Conservation (phyloP, 23 tunicate species). For the Halocynthia aurantium region DNA sequence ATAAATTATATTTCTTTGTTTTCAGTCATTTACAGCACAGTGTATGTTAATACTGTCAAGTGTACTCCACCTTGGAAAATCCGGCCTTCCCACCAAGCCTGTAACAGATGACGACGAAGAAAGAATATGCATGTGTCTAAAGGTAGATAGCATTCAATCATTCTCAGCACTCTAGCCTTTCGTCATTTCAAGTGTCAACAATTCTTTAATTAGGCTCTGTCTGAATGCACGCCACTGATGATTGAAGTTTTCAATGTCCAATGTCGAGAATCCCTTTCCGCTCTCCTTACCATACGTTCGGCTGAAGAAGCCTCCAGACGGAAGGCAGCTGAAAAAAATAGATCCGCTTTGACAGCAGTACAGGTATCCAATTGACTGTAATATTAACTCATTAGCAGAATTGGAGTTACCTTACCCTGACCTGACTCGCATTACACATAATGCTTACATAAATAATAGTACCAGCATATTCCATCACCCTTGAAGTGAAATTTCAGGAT, state of each 20-base stretch:
- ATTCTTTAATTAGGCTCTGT: conserved; percentile 41
- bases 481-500: too few relatives aligned
- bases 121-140: conserved; percentile 66
- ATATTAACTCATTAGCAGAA: too few relatives aligned
- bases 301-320: conserved; percentile 65
- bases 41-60: conserved; percentile 92
- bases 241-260: conserved; percentile 48
- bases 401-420: too few relatives aligned
- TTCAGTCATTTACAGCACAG: conserved; percentile 73
- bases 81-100: conserved; percentile 73
- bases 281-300: conserved; percentile 51
- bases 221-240: conserved; percentile 47
- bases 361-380: conserved; percentile 37
- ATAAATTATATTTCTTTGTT: neutral
- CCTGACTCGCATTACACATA: too few relatives aligned
- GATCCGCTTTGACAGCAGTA: conserved; percentile 51
- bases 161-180: neutral
- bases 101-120: conserved; percentile 89
- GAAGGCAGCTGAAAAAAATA: conserved; percentile 68
- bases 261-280: conserved; percentile 67
- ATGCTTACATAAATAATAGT: too few relatives aligned
- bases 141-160: conserved; percentile 30
- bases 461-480: too few relatives aligned
- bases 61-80: conserved; percentile 77
- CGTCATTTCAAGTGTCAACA: neutral